Evolutionary conservation across 2,113 vertebrate genomes (phyloP), one percentile per base, ranked within the genome.

Genomic region (Plecotus auritus): DNA sequence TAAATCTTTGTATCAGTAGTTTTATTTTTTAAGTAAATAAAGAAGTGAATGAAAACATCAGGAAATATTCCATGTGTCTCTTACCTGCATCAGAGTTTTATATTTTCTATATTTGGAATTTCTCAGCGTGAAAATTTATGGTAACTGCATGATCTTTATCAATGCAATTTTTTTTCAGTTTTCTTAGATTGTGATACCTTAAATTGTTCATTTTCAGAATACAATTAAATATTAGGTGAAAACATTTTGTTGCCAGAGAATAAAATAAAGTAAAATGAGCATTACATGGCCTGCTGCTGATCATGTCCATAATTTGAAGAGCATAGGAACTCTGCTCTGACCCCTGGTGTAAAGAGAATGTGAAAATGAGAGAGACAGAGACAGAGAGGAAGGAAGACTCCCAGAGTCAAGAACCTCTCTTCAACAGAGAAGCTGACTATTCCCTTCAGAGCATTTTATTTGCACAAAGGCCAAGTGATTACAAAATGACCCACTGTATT

Each of bases 201-300:
- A 54, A 61, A 20, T 26, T 35, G 4, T 74, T 59, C 80, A 5
- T 22, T 45, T 61, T 42, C 11, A 73, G 70, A 54, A 17, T 26
- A 54, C 54, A n/a, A 40, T 7, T 59, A 54, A 37, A n/a, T 42
- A 11, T 54, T 42, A 28, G 12, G 28, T 30, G 2, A 64, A 45
- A 37, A 47, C 1, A 26, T 37, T 66, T 28, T 16, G 18, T 17
- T 64, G 17, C 13, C 35, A 47, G 51, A 64, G 30, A 88, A 22
- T 30, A 23, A 78, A 66, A 42, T 9, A n/a, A 32, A 35, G 4
- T 37, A 32, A 7, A 40, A 64, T 18, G 18, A 26, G 49, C 8
- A 26, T 20, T 13, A 0, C 1, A 0, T 5, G n/a, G 3, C 35
- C 18, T 2, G 1, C 37, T 5, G 42, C 20, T 10, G 14, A 9